phyloP scores from a whole-genome alignment of 2,797 vertebrate genomes.

The Labroides dimidiatus region DNA sequence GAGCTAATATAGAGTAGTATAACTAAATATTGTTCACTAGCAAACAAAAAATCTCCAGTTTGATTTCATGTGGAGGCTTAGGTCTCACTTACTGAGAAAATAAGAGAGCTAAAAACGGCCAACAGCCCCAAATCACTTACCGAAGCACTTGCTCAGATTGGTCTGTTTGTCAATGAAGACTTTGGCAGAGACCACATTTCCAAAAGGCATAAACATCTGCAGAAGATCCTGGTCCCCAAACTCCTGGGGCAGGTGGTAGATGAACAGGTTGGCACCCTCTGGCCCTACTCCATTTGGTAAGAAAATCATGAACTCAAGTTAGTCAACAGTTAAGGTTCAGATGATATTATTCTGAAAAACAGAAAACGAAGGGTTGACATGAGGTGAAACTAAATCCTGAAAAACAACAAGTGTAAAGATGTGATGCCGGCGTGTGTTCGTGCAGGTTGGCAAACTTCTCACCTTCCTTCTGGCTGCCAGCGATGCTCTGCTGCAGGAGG shows the following conservation, averaged over 20 bases:
- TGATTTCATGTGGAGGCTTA: too few relatives aligned
- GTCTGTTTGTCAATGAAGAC: constrained; percentile 99
- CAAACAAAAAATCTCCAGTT: background rate
- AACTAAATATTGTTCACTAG: too few relatives aligned
- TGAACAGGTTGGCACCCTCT: constrained; percentile 98
- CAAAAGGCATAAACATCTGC: constrained; percentile 99
- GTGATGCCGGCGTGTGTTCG: too few relatives aligned
- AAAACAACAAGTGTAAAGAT: background rate
- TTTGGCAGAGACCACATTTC: constrained; percentile 99
- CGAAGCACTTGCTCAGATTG: constrained; percentile 99
- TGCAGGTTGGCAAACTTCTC: constrained; percentile 58
- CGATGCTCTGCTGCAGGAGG: constrained; percentile 93
- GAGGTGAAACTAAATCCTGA: background rate
- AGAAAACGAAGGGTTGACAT: background rate
- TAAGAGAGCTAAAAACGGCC: background rate
- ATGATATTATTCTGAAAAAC: background rate
- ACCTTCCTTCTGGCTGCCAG: constrained; percentile 98
- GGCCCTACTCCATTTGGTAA: constrained; percentile 88
- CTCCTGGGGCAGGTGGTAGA: constrained; percentile 99
- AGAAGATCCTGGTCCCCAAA: constrained; percentile 99
- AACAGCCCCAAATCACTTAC: constrained; percentile 79
- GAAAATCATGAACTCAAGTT: constrained; percentile 58
- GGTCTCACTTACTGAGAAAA: background rate
- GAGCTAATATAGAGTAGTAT: background rate
- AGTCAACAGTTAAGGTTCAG: background rate